Base-by-base conservation (phyloP, 23 tunicate genomes). In the Aplidium turbinatum region DNA sequence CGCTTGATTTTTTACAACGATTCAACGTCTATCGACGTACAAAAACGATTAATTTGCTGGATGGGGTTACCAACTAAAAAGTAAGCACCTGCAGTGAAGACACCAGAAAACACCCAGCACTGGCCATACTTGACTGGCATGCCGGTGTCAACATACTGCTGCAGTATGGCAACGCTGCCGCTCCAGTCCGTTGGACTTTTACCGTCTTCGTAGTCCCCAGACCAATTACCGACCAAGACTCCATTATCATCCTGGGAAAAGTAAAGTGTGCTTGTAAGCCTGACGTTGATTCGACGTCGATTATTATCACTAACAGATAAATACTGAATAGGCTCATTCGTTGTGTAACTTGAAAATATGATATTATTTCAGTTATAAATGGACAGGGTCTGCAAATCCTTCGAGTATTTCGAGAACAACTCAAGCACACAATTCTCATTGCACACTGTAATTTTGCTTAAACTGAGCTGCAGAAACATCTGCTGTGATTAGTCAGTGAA, bases 81-180 rank as follows among this genome's bases (percentile, higher is more conserved):
- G n/a, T n/a, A n/a, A n/a, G n/a, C n/a, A 81, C 87, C 97, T 57
- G 96, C 51, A 40, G 98, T 91, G 24, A 95, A 66, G 46, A 95
- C 92, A n/a, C 96, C 99, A 39, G 93, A 78, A 52, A 95, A 95
- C 55, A 95, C 99, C 99, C 99, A 95, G 72, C 99, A 95, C 58
- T 95, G 99, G 0, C 99, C 99, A 69, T 63, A 95, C 38, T 78
- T 67, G 38, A 95, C 99, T 13, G 96, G 85, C 34, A 46, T 19
- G 1, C 75, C 76, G 24, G 78, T 83, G 11, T 88, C 75, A 4
- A 63, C 38, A 62, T 61, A 95, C 61, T 89, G 84, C 42, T 79
- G 75, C 47, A 95, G 48, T 22, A 95, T 95, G 30, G 86, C 79
- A 55, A 68, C 81, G 60, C 92, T 83, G 5, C 99, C 92, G 47